Evolutionary conservation across 1,140 invertebrate genomes (phyloP), one percentile per base, ranked within the genome.

Genomic region (Rhopalosiphum maidis): DNA sequence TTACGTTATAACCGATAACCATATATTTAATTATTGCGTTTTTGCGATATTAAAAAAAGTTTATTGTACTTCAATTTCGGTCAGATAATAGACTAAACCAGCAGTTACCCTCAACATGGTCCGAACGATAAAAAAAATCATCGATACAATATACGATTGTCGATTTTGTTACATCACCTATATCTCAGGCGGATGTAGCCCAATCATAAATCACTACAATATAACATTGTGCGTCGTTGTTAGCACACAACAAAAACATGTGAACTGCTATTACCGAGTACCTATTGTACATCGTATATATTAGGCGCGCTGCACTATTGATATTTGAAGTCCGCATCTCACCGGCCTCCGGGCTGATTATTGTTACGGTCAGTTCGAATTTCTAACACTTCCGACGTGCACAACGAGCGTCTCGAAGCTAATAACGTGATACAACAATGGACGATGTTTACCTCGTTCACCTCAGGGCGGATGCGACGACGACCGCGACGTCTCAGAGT

Each of bases 311-410:
- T 68, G 30, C 60, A 68, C 30, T 68, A 68, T 77, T 35, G 60
- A 77, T 77, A 77, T 77, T 77, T 77, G 60, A n/a, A 77, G 60
- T 77, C 60, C 15, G 4, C 48, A 51, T 51, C 48, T 51, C 48
- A 51, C 15, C 15, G 48, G 15, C 15, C 48, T 51, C 60, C 60
- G 30, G 60, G 18, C 30, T n/a, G 5, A 77, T 35, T 5, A n/a
- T 77, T 77, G 60, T 77, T 77, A 77, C 60, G 60, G 60, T 77
- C 60, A 77, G 60, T 77, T 77, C 60, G 60, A 77, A 77, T n/a
- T n/a, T 77, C 60, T 77, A 77, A 77, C 60, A 77, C 60, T 77
- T 77, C 60, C 60, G 60, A n/a, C 60, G 60, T 15, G 60, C n/a
- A 77, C 30, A 77, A 77, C 60, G n/a, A 77, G 60, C 60, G 60